phyloP scores from a whole-genome alignment of 2,113 vertebrate genomes.

The Oceanodroma tethys region DNA sequence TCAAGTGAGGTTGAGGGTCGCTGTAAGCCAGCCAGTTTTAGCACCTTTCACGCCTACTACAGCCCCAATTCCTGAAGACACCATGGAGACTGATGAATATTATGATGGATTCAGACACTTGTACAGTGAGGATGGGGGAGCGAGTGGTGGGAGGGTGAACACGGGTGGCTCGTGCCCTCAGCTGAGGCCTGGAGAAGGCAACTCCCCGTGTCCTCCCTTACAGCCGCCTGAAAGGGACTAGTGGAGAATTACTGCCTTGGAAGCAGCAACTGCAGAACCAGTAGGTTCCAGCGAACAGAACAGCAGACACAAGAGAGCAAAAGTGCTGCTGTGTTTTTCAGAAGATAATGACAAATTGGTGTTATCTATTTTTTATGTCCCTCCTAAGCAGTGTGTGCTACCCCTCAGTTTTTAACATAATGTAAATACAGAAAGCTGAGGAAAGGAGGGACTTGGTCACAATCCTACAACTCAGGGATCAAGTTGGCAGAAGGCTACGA shows the following conservation, averaged over 20 bases:
- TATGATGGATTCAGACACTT: constrained; percentile 72
- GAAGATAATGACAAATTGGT: neutral
- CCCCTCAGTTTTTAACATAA: neutral
- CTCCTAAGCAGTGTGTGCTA: neutral
- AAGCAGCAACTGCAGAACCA: neutral
- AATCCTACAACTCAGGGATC: neutral
- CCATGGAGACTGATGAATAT: constrained; percentile 56
- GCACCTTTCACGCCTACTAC: neutral
- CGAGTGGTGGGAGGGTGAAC: neutral
- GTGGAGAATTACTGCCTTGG: neutral
- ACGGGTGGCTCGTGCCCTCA: neutral
- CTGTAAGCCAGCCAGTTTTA: neutral
- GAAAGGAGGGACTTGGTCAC: neutral
- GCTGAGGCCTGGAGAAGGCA: neutral
- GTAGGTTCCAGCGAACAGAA: neutral
- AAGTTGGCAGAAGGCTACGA: neutral
- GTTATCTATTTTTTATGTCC: neutral
- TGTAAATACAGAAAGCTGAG: neutral
- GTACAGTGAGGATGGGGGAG: constrained; percentile 39
- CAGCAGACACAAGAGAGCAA: neutral
- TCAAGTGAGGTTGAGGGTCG: neutral
- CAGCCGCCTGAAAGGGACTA: constrained; percentile 22
- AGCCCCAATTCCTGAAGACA: neutral
- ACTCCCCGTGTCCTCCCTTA: constrained; percentile 64
- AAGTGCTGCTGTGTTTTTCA: neutral